Conservation (phyloP, 2,888 invertebrate genomes). For the Apomyelois bistriatella region DNA sequence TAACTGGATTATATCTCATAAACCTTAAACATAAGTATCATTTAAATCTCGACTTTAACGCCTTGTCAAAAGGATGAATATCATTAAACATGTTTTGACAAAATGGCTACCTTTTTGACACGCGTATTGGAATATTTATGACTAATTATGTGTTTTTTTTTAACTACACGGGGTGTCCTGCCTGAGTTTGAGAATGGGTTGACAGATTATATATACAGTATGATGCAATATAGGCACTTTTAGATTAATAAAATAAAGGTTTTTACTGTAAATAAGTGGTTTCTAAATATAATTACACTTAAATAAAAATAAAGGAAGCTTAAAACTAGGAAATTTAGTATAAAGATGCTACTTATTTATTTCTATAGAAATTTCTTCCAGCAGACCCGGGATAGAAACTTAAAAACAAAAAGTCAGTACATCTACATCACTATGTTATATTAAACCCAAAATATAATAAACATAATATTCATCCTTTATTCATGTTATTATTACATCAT, state of each 20-base stretch:
- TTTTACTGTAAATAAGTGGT: no score
- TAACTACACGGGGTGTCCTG: constrained; percentile 41
- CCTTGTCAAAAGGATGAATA: constrained; percentile 18
- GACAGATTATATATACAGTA: constrained; percentile 36
- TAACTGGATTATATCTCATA: constrained; percentile 10
- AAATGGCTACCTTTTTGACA: constrained; percentile 48
- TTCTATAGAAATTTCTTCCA: no score
- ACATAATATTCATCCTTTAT: no score
- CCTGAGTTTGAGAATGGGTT: constrained; percentile 39
- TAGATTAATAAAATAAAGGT: not conserved
- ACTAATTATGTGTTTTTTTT: constrained; percentile 46
- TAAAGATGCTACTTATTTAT: no score
- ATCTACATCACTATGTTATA: no score
- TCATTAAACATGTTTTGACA: constrained; percentile 32
- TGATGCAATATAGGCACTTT: constrained; percentile 18
- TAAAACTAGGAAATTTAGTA: no score
- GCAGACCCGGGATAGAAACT: no score
- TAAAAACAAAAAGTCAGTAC: no score
- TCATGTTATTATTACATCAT: no score
- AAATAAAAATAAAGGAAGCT: no score
- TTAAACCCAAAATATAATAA: no score
- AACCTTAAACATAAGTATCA: constrained; percentile 20
- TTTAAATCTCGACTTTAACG: not conserved
- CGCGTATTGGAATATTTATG: constrained; percentile 65
- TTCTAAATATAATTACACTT: no score